phyloP scores from a whole-genome alignment of 2,888 invertebrate species.

The Beris chalybata region DNA sequence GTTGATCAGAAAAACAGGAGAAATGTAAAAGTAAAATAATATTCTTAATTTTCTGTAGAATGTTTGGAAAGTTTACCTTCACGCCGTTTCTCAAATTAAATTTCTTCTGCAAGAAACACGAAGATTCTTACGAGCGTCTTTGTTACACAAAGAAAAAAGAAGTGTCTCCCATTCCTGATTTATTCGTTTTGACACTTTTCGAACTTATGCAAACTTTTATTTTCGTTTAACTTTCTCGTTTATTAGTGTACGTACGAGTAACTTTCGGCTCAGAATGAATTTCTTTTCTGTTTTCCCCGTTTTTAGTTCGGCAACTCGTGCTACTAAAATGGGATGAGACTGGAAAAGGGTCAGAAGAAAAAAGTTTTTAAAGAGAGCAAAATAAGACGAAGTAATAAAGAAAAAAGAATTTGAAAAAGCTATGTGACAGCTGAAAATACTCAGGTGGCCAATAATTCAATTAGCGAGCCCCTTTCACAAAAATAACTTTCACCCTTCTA shows the following conservation, averaged over 20 bases:
- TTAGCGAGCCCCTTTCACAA: slow-evolving; percentile 11
- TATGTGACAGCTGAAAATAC: slow-evolving; percentile 10
- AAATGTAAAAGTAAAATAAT: too few species aligned
- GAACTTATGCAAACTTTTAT: slow-evolving; percentile 24
- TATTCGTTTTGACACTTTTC: slow-evolving; percentile 22
- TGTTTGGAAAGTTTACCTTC: too few species aligned
- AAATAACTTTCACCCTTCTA: slow-evolving; percentile 19
- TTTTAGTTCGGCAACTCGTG: background rate
- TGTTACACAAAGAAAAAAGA: too few species aligned
- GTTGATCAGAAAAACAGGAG: too few species aligned
- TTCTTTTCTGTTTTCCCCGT: background rate
- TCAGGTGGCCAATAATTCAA: slow-evolving; percentile 31
- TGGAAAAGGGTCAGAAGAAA: slow-evolving; percentile 9
- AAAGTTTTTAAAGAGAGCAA: slow-evolving; percentile 11
- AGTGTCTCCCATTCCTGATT: background rate
- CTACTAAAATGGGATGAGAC: too few species aligned
- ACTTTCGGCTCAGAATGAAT: slow-evolving; percentile 14
- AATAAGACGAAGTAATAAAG: slow-evolving; percentile 3
- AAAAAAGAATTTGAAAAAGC: slow-evolving; percentile 10
- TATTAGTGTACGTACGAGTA: background rate
- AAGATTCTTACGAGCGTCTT: too few species aligned
- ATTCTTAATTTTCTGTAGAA: too few species aligned
- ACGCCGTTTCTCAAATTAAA: too few species aligned
- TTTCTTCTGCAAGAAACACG: too few species aligned
- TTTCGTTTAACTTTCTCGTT: background rate